Conservation (phyloP, 92 coral and sea anemone species). For the Diadumene lineata region DNA sequence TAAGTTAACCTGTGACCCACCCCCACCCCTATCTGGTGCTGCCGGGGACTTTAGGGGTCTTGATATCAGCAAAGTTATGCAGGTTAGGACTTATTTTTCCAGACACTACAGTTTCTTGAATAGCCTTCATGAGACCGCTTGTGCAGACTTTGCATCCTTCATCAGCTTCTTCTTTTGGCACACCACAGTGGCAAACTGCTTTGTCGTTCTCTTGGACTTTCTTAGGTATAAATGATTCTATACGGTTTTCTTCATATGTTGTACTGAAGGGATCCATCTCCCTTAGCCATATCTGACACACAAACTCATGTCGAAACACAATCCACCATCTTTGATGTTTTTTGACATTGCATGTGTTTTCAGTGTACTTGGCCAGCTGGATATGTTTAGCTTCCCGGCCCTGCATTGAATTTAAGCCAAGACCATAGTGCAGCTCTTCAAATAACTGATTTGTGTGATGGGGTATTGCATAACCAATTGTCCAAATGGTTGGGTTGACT, state of each 20-base stretch:
- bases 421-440: constrained; percentile 41
- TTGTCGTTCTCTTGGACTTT: background rate
- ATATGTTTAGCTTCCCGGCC: constrained; percentile 67
- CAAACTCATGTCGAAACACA: background rate
- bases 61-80: background rate
- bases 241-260: background rate
- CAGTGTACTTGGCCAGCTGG: constrained; percentile 36
- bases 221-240: background rate
- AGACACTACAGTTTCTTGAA: background rate
- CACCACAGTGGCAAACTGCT: background rate
- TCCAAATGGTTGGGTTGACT: background rate
- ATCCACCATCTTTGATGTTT: constrained; percentile 1
- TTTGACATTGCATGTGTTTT: constrained; percentile 57
- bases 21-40: no score
- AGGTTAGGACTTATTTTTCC: background rate
- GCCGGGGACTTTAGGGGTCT: no score
- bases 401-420: constrained; percentile 65
- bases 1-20: no score
- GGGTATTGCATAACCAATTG: constrained; percentile 33
- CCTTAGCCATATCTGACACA: background rate
- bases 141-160: background rate
- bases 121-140: background rate
- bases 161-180: background rate
- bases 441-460: constrained; percentile 36
- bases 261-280: background rate